A percentile compares a stretch with the other conserved stretches of the same genome.
Evolutionary conservation across 2,797 vertebrate species (phyloP).

Genomic region (Apogon hyalosoma): DNA sequence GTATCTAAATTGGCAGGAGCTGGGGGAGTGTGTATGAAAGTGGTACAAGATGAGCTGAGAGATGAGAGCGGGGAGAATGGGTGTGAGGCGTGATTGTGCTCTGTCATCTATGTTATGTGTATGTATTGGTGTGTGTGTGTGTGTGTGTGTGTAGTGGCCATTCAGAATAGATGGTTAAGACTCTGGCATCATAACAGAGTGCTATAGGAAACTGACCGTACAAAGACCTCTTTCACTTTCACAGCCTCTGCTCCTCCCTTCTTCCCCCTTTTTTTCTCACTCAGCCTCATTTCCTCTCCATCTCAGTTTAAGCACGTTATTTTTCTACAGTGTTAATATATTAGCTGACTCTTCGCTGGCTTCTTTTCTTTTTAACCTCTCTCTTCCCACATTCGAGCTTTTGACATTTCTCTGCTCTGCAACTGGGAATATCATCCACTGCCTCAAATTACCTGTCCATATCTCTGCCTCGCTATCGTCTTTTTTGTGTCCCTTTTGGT

Average conservation of each 20-base stretch:
- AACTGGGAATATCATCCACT: constrained; percentile 39
- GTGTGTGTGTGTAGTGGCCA: constrained; percentile 30
- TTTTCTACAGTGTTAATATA: constrained; percentile 38
- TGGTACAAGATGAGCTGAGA: constrained; percentile 64
- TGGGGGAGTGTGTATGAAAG: constrained; percentile 52
- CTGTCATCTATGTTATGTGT: constrained; percentile 49
- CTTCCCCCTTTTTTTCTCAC: constrained; percentile 33
- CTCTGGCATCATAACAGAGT: constrained; percentile 64
- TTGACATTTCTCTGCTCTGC: constrained; percentile 50
- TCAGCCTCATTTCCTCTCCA: constrained; percentile 40
- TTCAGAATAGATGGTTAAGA: constrained; percentile 62
- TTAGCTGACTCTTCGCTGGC: constrained; percentile 23
- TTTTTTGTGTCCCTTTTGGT: constrained; percentile 28
- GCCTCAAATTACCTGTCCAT: constrained; percentile 46
- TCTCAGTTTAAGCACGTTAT: constrained; percentile 40
- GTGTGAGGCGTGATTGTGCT: constrained; percentile 61
- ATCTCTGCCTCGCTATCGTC: constrained; percentile 48
- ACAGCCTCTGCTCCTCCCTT: constrained; percentile 47
- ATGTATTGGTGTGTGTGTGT: constrained; percentile 13
- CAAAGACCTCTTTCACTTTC: constrained; percentile 74
- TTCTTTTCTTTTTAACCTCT: constrained; percentile 6
- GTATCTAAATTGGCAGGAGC: constrained; percentile 48
- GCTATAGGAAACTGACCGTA: constrained; percentile 47
- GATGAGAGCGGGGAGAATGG: constrained; percentile 57
- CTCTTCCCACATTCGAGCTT: constrained; percentile 12